These are phyloP conservation scores for Pollenia labialis DNA, from an alignment of 2,888 invertebrate species.

Conservation along the genomic window DNA sequence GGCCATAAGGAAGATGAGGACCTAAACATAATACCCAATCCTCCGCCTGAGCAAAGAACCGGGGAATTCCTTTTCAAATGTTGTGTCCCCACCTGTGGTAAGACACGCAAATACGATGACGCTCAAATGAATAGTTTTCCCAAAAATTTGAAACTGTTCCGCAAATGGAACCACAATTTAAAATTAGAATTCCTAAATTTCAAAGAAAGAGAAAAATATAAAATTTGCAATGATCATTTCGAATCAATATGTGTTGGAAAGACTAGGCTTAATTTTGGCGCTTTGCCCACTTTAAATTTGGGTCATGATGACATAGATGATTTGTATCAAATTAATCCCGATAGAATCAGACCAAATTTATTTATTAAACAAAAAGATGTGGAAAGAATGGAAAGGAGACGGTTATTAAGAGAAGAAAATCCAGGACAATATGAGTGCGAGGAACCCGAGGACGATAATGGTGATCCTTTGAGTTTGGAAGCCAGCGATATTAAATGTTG, in stretches of 20 bases:
- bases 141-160: slow-evolving; percentile 77
- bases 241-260: slow-evolving; percentile 81
- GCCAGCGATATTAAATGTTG: slow-evolving; percentile 58
- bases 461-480: slow-evolving; percentile 57
- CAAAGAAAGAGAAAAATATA: slow-evolving; percentile 80
- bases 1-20: slow-evolving; percentile 79
- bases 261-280: slow-evolving; percentile 78
- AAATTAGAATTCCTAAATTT: slow-evolving; percentile 79
- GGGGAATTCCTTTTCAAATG: slow-evolving; percentile 79
- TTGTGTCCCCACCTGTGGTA: slow-evolving; percentile 80
- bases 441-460: slow-evolving; percentile 66
- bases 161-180: slow-evolving; percentile 80
- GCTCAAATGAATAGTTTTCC: slow-evolving; percentile 82
- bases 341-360: slow-evolving; percentile 59
- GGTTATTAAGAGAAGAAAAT: slow-evolving; percentile 58
- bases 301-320: slow-evolving; percentile 79
- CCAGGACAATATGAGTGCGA: slow-evolving; percentile 58
- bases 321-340: slow-evolving; percentile 78
- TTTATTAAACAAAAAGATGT: slow-evolving; percentile 70
- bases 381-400: slow-evolving; percentile 56
- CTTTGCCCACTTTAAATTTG: slow-evolving; percentile 79
- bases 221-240: slow-evolving; percentile 81
- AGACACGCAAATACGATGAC: slow-evolving; percentile 80
- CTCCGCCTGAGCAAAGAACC: slow-evolving; percentile 79
- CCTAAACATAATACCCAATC: slow-evolving; percentile 78